These are phyloP conservation scores for Huso huso DNA, from an alignment of 2,797 vertebrate genomes.

Conservation along the genomic window DNA sequence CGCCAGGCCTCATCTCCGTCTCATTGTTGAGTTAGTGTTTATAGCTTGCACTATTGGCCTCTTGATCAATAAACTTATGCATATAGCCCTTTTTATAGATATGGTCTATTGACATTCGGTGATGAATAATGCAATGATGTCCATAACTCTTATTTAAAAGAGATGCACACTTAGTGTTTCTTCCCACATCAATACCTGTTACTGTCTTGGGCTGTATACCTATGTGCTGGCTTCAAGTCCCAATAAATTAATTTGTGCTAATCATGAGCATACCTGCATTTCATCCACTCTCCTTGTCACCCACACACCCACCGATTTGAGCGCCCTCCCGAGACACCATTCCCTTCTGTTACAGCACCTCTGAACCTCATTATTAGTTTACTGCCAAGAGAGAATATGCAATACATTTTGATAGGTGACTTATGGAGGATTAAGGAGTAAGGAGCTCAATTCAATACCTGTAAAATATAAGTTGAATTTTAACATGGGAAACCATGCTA, in stretches of 20 bases:
- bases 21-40: background rate
- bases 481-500: too few species aligned
- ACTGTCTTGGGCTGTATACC: background rate
- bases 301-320: too few species aligned
- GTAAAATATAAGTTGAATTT: too few species aligned
- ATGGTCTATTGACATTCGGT: background rate
- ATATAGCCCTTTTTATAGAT: background rate
- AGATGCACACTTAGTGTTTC: background rate
- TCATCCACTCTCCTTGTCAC: too few species aligned
- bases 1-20: too few species aligned
- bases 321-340: too few species aligned
- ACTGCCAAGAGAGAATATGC: too few species aligned
- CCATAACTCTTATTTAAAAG: constrained; percentile 1
- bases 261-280: background rate
- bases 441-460: too few species aligned
- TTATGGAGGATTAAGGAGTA: too few species aligned
- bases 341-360: too few species aligned
- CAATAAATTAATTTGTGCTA: background rate
- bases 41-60: background rate
- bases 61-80: background rate
- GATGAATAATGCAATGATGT: constrained; percentile 2
- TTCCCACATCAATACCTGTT: background rate
- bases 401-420: too few species aligned
- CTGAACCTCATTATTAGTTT: too few species aligned
- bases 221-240: background rate